These are phyloP conservation scores for Oxystoma pomonae DNA, from an alignment of 2,888 invertebrate species.

Conservation along the genomic window DNA sequence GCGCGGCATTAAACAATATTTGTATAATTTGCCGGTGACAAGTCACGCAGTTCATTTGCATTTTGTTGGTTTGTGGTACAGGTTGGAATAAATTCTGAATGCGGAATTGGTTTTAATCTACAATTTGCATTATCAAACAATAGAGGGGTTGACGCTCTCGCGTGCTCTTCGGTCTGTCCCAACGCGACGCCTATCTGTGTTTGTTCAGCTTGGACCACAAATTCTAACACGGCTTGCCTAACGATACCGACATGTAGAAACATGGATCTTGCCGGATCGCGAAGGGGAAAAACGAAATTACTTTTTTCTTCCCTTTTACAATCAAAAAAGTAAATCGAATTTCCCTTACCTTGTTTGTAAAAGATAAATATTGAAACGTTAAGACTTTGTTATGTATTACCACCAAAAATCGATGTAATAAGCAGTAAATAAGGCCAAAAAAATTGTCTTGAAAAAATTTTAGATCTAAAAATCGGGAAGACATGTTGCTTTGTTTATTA, in stretches of 20 bases:
- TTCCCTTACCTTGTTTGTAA: too few relatives aligned
- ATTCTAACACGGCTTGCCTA: conserved; percentile 34
- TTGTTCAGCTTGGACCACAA: conserved; percentile 46
- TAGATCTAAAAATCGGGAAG: too few relatives aligned
- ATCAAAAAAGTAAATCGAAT: too few relatives aligned
- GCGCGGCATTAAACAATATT: too few relatives aligned
- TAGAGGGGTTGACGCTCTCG: conserved; percentile 31
- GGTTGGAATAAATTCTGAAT: conserved; percentile 42
- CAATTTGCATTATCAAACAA: conserved; percentile 49
- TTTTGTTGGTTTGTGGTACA: conserved; percentile 34
- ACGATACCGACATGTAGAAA: conserved; percentile 42
- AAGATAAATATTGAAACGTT: too few relatives aligned
- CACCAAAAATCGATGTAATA: too few relatives aligned
- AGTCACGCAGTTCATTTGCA: conserved; percentile 23
- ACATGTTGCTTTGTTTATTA: too few relatives aligned
- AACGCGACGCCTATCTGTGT: conserved; percentile 44
- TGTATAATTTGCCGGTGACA: too few relatives aligned
- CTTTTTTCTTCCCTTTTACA: conserved; percentile 4
- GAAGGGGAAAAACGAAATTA: conserved; percentile 15
- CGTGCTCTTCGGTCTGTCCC: conserved; percentile 20
- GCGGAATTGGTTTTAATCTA: conserved; percentile 48
- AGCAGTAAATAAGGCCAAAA: too few relatives aligned
- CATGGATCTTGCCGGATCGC: conserved; percentile 27
- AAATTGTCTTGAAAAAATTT: too few relatives aligned
- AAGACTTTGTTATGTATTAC: too few relatives aligned